Base-by-base conservation (phyloP, 2,797 vertebrate species). In the Phoxinus dragarum region DNA sequence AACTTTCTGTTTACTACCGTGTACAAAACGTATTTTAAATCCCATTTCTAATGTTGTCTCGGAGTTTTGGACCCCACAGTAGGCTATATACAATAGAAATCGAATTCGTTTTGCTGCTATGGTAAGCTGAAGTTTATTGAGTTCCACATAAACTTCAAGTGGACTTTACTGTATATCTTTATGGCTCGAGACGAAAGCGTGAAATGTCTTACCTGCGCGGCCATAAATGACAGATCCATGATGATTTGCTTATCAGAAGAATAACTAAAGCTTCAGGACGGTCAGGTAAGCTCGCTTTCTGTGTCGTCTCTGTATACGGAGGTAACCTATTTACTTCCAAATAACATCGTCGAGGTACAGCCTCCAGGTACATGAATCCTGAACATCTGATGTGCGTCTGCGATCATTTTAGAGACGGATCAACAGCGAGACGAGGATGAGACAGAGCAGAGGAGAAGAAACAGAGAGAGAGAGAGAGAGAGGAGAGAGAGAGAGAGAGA, bases 181-280 rank as follows among this genome's bases (percentile, higher is more conserved):
- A 34, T 34, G 38, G 38, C n/a, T 31, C 27, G n/a, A 81, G 49
- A 71, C 2, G 12, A 10, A 81, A 42, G 36, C 36, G n/a, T 56
- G 16, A 42, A 72, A 75, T 54, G 36, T 49, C 72, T 90, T 93
- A 97, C 96, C 96, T 97, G 96, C 21, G 96, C 96, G 72, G 96
- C 96, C 96, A 97, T 96, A 88, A 97, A 97, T 86, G 96, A 96
- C 75, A 97, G 95, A 88, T 97, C 96, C 96, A 97, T 97, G 92
- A 88, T 93, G 94, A 89, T 67, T 64, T 73, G 64, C 84, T 81
- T 54, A 66, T 73, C 49, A 84, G 75, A 66, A 68, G 66, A 71
- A 56, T 71, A 81, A 64, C 16, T 40, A 47, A 78, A 72, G 42
- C 56, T 31, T n/a, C 38, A 6, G 67, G 23, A 49, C 34, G 73